A percentile compares a stretch with the other conserved stretches of the same genome.
Evolutionary conservation across 2,888 invertebrate genomes (phyloP).

Genomic region (Chloromyia formosa): DNA sequence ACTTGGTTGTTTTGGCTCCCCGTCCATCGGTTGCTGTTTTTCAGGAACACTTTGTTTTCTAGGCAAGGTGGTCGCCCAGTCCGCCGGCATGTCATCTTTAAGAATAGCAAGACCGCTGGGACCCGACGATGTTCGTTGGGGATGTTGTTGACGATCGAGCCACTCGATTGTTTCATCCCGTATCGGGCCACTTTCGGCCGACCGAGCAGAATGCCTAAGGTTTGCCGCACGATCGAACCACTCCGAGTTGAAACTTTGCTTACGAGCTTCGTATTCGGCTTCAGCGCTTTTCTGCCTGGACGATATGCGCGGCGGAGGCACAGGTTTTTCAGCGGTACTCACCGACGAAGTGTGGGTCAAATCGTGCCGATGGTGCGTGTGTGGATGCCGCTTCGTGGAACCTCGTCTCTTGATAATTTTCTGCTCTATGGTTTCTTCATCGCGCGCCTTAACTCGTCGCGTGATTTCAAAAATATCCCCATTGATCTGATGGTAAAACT

Average conservation of each 20-base stretch:
- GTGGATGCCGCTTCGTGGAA: slow-evolving; percentile 56
- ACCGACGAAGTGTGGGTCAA: slow-evolving; percentile 50
- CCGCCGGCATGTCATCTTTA: slow-evolving; percentile 62
- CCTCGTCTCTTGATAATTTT: slow-evolving; percentile 60
- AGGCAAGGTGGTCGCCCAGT: slow-evolving; percentile 62
- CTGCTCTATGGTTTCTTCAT: slow-evolving; percentile 62
- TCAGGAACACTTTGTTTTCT: slow-evolving; percentile 58
- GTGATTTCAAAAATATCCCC: slow-evolving; percentile 64
- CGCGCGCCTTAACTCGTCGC: slow-evolving; percentile 59
- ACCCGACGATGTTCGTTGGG: slow-evolving; percentile 62
- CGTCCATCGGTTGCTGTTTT: slow-evolving; percentile 5
- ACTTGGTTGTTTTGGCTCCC: not conserved
- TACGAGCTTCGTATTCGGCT: slow-evolving; percentile 51
- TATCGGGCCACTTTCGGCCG: slow-evolving; percentile 62
- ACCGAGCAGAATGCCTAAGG: slow-evolving; percentile 63
- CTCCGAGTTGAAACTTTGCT: slow-evolving; percentile 55
- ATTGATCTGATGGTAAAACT: slow-evolving; percentile 64
- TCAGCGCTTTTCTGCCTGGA: slow-evolving; percentile 54
- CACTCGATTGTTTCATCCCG: slow-evolving; percentile 63
- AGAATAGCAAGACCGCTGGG: slow-evolving; percentile 63
- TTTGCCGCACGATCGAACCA: slow-evolving; percentile 63
- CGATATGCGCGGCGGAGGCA: slow-evolving; percentile 53
- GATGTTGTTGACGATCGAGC: slow-evolving; percentile 59
- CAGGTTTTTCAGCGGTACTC: slow-evolving; percentile 41
- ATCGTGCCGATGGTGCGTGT: slow-evolving; percentile 48